These are phyloP conservation scores for Octomys mimax DNA, from an alignment of 2,797 vertebrate species.

Conservation along the genomic window DNA sequence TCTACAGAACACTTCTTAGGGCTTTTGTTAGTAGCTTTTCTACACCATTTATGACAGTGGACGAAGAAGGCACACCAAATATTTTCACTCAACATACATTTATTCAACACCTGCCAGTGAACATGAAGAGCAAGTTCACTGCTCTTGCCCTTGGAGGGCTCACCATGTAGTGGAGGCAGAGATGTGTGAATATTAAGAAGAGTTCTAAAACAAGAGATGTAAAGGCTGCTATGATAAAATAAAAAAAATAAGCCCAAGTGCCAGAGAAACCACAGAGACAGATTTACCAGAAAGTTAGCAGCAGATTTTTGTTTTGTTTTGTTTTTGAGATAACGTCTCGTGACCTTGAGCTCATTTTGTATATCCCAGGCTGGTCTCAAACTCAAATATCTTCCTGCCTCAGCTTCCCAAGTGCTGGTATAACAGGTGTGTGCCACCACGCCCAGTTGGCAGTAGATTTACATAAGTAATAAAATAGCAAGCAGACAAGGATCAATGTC, in stretches of 20 bases:
- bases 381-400: no score
- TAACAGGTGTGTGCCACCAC: no score
- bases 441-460: neutral
- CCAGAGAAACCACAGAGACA: neutral
- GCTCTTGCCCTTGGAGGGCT: neutral
- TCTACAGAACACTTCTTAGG: neutral
- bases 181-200: neutral
- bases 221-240: slow-evolving; percentile 44
- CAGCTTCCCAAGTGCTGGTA: no score
- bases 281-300: neutral
- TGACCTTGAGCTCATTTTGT: no score
- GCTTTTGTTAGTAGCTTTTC: neutral
- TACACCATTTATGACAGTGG: slow-evolving; percentile 26
- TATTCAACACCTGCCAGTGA: neutral
- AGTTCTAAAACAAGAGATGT: neutral
- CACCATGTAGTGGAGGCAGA: neutral
- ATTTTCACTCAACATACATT: slow-evolving; percentile 31
- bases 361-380: no score
- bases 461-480: neutral
- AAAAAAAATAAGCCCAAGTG: slow-evolving; percentile 18
- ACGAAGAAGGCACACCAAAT: neutral
- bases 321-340: no score
- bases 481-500: neutral
- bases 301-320: no score
- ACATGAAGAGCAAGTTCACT: slow-evolving; percentile 12